Evolutionary conservation across 2,797 vertebrate species (phyloP).

Genomic region (Garrulus glandarius): DNA sequence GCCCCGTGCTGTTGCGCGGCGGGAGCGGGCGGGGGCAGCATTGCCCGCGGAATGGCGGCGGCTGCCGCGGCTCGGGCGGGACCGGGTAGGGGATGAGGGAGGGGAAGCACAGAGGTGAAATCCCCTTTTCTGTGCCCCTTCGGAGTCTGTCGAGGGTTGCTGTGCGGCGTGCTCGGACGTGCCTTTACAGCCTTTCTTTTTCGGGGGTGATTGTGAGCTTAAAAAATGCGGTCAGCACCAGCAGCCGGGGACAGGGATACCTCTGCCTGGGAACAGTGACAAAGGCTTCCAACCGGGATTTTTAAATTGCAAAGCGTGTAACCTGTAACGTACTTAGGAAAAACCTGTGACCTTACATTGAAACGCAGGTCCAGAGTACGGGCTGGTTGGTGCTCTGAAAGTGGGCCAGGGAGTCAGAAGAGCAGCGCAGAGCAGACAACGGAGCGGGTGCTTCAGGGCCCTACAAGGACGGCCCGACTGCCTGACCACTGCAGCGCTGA

Average conservation of each 20-base stretch:
- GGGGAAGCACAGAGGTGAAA: fast-evolving
- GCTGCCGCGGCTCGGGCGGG: background rate
- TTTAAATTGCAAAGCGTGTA: background rate
- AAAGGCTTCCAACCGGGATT: background rate
- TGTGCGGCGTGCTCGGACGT: fast-evolving
- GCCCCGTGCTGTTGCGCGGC: background rate
- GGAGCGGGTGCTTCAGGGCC: background rate
- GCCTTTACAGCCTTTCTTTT: background rate
- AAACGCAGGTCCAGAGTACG: fast-evolving
- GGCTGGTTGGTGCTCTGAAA: background rate
- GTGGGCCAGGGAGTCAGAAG: fast-evolving
- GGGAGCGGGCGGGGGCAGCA: conserved; percentile 54
- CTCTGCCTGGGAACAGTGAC: background rate
- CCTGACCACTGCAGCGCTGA: background rate
- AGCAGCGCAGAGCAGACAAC: fast-evolving
- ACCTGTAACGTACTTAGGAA: fast-evolving
- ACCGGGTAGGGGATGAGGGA: too few species aligned
- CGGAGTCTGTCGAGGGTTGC: background rate
- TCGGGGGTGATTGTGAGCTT: background rate
- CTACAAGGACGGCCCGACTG: fast-evolving
- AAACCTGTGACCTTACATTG: fast-evolving
- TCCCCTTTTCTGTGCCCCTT: background rate
- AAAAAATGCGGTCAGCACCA: background rate
- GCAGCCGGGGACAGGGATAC: background rate
- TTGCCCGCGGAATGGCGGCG: conserved; percentile 64